A percentile compares a stretch with the other conserved stretches of the same genome.
These are phyloP conservation scores for Limnephilus lunatus DNA, from an alignment of 2,888 invertebrate genomes.

Conservation along the genomic window DNA sequence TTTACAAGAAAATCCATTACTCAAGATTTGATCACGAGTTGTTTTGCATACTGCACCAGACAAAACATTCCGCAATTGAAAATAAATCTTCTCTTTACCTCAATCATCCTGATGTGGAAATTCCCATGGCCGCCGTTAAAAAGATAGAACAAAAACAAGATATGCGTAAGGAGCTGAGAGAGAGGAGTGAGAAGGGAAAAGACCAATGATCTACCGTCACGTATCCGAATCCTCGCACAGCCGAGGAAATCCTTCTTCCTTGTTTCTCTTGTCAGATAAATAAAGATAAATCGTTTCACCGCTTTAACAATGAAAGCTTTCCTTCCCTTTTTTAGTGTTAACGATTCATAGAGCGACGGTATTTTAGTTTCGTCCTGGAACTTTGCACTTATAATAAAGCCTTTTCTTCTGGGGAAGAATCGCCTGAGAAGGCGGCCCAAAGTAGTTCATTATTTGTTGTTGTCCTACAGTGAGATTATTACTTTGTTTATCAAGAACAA, in stretches of 20 bases:
- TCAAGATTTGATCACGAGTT: not conserved
- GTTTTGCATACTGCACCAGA: not conserved
- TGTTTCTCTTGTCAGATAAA: constrained; percentile 56
- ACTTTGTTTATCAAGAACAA: not conserved
- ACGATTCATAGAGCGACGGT: constrained; percentile 43
- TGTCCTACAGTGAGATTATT: not conserved
- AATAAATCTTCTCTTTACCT: constrained; percentile 42
- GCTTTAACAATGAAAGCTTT: constrained; percentile 40
- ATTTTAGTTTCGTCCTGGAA: constrained; percentile 5
- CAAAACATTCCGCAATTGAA: constrained; percentile 29
- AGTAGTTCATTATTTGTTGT: not conserved
- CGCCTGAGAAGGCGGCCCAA: not conserved
- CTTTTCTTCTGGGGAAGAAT: not conserved
- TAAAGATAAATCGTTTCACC: constrained; percentile 56
- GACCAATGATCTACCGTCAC: constrained; percentile 7
- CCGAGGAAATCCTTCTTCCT: constrained; percentile 44
- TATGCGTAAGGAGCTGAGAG: constrained; percentile 25
- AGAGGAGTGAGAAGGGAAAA: not conserved
- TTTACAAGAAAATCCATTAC: not conserved
- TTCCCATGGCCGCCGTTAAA: constrained; percentile 48
- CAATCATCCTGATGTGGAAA: constrained; percentile 25
- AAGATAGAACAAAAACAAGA: constrained; percentile 8
- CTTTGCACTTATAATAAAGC: constrained; percentile 15
- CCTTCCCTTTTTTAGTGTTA: constrained; percentile 50
- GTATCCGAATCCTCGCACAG: constrained; percentile 17